phyloP scores from a whole-genome alignment of 2,113 vertebrate genomes.

The Murina feae region DNA sequence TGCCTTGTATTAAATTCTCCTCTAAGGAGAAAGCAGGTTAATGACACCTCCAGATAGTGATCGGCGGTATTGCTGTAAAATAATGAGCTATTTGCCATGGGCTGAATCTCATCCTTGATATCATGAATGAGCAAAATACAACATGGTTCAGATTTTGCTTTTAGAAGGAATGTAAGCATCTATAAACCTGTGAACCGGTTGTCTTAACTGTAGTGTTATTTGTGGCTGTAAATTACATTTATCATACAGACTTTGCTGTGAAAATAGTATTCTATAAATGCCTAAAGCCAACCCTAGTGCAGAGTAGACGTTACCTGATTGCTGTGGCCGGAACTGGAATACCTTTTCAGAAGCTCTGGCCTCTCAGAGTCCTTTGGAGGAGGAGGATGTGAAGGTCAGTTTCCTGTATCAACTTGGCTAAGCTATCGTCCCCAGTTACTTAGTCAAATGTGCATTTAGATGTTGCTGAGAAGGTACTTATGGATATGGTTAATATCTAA shows the following conservation, averaged over 20 bases:
- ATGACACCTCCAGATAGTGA: slow-evolving; percentile 24
- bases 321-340: not conserved
- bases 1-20: slow-evolving; percentile 41
- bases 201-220: not conserved
- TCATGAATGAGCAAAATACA: not conserved
- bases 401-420: not conserved
- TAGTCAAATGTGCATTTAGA: not conserved
- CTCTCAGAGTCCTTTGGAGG: not conserved
- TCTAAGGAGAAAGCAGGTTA: slow-evolving; percentile 37
- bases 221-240: not conserved
- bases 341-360: not conserved
- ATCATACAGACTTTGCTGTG: not conserved
- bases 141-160: not conserved
- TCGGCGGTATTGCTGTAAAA: slow-evolving; percentile 1
- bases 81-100: slow-evolving; percentile 41
- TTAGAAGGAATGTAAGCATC: not conserved
- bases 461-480: not conserved
- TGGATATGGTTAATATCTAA: not conserved
- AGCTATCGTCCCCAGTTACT: not conserved
- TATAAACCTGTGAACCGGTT: not conserved
- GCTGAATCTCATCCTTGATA: not conserved
- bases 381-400: not conserved
- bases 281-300: not conserved
- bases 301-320: not conserved
- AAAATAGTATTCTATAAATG: not conserved